Conservation (phyloP, 2,888 invertebrate genomes). For the Cryptophagus acutangulus region DNA sequence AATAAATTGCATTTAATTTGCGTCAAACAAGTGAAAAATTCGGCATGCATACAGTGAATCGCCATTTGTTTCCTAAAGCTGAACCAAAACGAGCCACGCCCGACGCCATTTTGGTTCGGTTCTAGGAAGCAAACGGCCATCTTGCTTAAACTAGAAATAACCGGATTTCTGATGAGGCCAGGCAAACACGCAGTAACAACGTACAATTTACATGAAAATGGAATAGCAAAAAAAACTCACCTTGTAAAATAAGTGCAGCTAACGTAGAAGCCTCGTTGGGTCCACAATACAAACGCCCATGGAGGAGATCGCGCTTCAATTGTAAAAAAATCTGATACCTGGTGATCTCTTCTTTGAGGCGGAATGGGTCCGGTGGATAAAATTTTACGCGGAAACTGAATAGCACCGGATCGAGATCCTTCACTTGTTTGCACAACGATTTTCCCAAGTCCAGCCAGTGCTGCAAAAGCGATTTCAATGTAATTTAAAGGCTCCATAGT, state of each 20-base stretch:
- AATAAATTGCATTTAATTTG: no score
- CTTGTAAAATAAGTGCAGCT: constrained; percentile 89
- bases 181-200: neutral
- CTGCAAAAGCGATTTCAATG: constrained; percentile 55
- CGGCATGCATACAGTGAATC: no score
- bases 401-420: constrained; percentile 87
- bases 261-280: constrained; percentile 83
- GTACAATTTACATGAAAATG: neutral
- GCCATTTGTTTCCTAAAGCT: no score
- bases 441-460: constrained; percentile 93
- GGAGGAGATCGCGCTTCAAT: constrained; percentile 87
- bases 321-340: constrained; percentile 93
- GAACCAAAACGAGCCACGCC: no score
- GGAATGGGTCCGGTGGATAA: constrained; percentile 92
- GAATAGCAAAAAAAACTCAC: constrained; percentile 52
- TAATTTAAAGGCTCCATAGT: no score
- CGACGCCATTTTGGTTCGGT: no score
- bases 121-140: no score
- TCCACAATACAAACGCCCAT: constrained; percentile 90
- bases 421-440: constrained; percentile 85
- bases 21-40: no score
- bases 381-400: constrained; percentile 97
- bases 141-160: no score
- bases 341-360: constrained; percentile 89
- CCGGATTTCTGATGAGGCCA: neutral